Conservation (phyloP, 2,113 vertebrate species). For the Hirundichthys speculiger region DNA sequence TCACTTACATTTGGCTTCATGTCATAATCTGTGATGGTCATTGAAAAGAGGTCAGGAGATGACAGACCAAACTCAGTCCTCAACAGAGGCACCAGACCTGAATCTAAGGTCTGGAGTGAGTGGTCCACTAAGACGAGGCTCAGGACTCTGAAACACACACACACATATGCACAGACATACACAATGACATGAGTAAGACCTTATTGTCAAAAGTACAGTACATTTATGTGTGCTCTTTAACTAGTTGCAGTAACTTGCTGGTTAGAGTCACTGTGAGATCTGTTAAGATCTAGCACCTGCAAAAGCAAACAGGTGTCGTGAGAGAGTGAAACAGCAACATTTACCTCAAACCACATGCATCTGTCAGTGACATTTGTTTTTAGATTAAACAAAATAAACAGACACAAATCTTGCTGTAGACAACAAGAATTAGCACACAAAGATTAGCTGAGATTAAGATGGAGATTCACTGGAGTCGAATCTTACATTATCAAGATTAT, state of each 20-base stretch:
- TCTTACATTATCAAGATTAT: no score
- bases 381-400: neutral
- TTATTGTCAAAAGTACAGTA: no score
- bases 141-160: slow-evolving; percentile 71
- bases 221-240: no score
- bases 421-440: no score
- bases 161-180: neutral
- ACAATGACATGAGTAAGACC: neutral
- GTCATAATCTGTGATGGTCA: slow-evolving; percentile 83
- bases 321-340: neutral
- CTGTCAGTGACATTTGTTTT: neutral
- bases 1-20: slow-evolving; percentile 71
- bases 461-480: no score
- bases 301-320: no score
- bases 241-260: no score
- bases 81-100: slow-evolving; percentile 71
- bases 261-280: no score
- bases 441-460: no score
- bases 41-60: slow-evolving; percentile 77
- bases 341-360: neutral
- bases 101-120: slow-evolving; percentile 49
- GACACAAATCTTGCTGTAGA: no score
- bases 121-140: slow-evolving; percentile 47
- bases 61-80: slow-evolving; percentile 74
- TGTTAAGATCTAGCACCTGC: no score